A percentile compares a stretch with the other conserved stretches of the same genome.
Conservation (phyloP, 2,113 vertebrate species). For the western clawed frog (Xenopus tropicalis) region UCB_Xtro_10.0 CM004443.2:192422001-192422500, state of each 20-base stretch:
- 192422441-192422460: too few relatives aligned
- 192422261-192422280: constrained; percentile 17
- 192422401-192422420: too few relatives aligned
- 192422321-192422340: constrained; percentile 6
- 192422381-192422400: neutral
- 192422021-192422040: constrained; percentile 20
- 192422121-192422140: neutral
- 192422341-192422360: neutral
- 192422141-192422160: neutral
- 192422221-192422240: constrained; percentile 12
- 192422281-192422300: neutral
- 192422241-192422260: constrained; percentile 23
- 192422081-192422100: constrained; percentile 42
- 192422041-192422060: too few relatives aligned
- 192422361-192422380: neutral
- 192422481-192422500: too few relatives aligned
- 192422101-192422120: neutral
- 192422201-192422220: constrained; percentile 24
- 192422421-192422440: too few relatives aligned
- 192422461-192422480: too few relatives aligned
- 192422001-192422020: constrained; percentile 4
- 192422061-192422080: too few relatives aligned
- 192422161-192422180: constrained; percentile 19
- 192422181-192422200: constrained; percentile 16
- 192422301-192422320: constrained; percentile 6